Base-by-base conservation (phyloP, 2,113 vertebrate species). In the Leiothrix lutea region DNA sequence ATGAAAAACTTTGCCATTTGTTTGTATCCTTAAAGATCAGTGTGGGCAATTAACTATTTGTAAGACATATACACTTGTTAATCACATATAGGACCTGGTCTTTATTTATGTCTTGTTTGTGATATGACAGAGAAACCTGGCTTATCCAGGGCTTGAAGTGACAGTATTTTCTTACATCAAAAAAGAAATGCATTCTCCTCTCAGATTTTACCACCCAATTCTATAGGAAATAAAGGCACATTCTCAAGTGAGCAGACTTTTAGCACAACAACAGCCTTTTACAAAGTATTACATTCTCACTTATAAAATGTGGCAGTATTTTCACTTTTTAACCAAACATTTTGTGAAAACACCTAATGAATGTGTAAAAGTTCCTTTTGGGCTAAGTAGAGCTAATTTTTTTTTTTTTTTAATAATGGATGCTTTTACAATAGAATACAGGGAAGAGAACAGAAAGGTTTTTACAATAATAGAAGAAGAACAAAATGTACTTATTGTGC, bases 341-440 rank as follows among this genome's bases (percentile, higher is more conserved):
- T 85, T 90, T 80, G 44, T 35, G 35, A 66, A 94, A 95, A 83
- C 26, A 47, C 38, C 31, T 44, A 64, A n/a, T 42, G 17, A 72
- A 62, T 62, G 16, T 56, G 24, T 86, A 78, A 91, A 72, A 83
- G 73, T 74, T 91, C 62, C 47, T 94, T 78, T 40, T 40, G 19
- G 38, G 20, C 15, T 70, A 73, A 74, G 9, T 50, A 56, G 38
- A 93, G 6, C 44, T 86, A 90, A 90, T n/a, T n/a, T 84, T 94
- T n/a, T 56, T 84, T 95, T 88, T 8, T 92, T 92, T 73, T 86
- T 25, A 86, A 61, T 89, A 92, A 91, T 71, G 51, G 36, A 61
- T 62, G 25, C 4, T 9, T 66, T 80, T 92, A 73, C 64, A 91
- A 40, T 66, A 60, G 29, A 84, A 54, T 71, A 50, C 5, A 77